Evolutionary conservation across 2,113 vertebrate species (phyloP), one percentile per base, ranked within the genome.

Genomic region (Pardalotus punctatus): DNA sequence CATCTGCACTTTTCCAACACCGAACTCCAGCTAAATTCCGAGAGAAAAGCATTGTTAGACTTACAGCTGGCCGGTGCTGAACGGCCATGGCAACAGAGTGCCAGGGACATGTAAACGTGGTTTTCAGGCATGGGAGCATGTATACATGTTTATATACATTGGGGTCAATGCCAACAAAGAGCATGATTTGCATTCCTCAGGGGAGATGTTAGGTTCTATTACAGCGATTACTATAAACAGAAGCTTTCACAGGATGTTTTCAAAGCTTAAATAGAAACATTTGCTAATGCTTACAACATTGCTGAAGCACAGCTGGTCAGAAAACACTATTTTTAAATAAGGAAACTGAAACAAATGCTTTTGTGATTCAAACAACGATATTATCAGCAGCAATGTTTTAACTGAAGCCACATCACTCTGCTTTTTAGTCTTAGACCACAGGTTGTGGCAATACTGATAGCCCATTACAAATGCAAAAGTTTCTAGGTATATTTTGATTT

Each of bases 1-100:
- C 99, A 99, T 99, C 97, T 99, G 99, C 85, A 99, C 99, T 97
- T 99, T 99, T 67, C 98, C 98, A 47, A 99, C 80, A 64, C 97
- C 98, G 50, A 99, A 99, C 88, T 97, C 98, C 98, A 99, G 96
- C 99, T 99, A 94, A 86, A 70, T 77, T 73, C 76, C 18, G 31
- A 95, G 97, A 97, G 56, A 97, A 72, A 96, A 7, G 23, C 28
- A 20, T 29, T 2, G 2, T 96, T 61, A 96, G 69, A 40, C 8
- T 62, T 45, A 29, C 1, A 84, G 47, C 29, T 76, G 86, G 54
- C 18, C 53, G 48, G 21, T 29, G 40, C 51, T n/a, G 42, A 53
- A 45, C 7, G 42, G 47, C 29, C 35, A 27, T 47, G 67, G 66
- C n/a, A 73, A 13, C 0, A 1, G 36, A 80, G 48, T 17, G 61